Base-by-base conservation (phyloP, 1,140 invertebrate genomes). In the Drosophila ambigua region DNA sequence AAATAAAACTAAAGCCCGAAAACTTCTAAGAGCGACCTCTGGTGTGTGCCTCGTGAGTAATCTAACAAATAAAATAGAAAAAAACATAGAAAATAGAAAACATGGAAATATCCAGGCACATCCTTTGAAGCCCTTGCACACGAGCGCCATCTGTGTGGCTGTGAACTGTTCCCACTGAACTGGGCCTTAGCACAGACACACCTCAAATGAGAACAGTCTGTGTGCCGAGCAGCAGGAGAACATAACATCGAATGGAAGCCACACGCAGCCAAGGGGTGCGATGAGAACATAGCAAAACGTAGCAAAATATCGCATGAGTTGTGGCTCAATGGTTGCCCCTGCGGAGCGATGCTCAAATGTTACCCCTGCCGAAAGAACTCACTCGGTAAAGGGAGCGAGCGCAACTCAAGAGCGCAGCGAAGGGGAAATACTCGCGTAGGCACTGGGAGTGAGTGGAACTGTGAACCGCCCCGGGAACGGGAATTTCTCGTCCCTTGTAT, bases 71-170 rank as follows among this genome's bases (percentile, higher is more conserved):
- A 2, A 54, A 48, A 68, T 2, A 39, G 20, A 20, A 7, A 52
- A n/a, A 13, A 31, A 45, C 9, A 20, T 24, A 31, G 60, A 49
- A 23, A 16, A 48, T 23, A 41, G 35, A 39, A 4, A 39, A 13
- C 35, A 13, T 39, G 1, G 35, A 39, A 39, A 39, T 28, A 5
- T 7, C 5, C 57, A 39, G 24, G 28, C 43, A 59, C 48, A 48
- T 82, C 79, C 69, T 78, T 60, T 15, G 4, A 11, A 4, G 4
- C 11, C 3, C 9, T 9, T 0, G 4, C 31, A 9, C 20, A n/a
- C 24, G 4, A 6, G 49, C 80, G 76, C 72, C 80, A 58, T 68
- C 80, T 83, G 5, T 28, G 35, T 59, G n/a, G 7, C 4, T 31
- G 9, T 1, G 23, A 81, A 62, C 46, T 77, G 77, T 66, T 59